Evolutionary conservation across 2,113 vertebrate species (phyloP), one percentile per base, ranked within the genome.

Genomic region (Eurystomus gularis): DNA sequence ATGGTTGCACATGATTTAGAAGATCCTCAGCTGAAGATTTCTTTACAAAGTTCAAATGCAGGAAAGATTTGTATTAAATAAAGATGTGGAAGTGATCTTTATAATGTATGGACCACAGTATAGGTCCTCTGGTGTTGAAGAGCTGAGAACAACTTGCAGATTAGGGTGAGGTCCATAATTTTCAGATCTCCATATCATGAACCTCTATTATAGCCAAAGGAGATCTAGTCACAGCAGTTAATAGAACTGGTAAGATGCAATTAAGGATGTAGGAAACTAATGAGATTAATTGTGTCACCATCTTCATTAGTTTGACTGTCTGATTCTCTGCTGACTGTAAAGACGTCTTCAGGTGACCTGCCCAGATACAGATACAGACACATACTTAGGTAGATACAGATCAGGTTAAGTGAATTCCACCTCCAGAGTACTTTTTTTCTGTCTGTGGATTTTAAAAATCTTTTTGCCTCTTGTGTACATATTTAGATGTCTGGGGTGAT

Each of bases 181-280:
- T 77, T 90, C 54, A 68, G 17, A 71, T 86, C 42, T 75, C 39
- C 2, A 12, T 55, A 48, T 78, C 39, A 75, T n/a, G 61, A 81
- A 46, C 26, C 33, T 61, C 35, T 91, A 68, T 86, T 94, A 78
- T 13, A 82, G 51, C 20, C 81, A 84, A 94, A 24, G 35, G 65
- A 94, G 23, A 91, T 68, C n/a, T 44, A 82, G 55, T 60, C 48
- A 75, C 65, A 78, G 55, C 55, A 86, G 65, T 68, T 88, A 94
- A 82, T 51, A 66, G 80, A 78, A 83, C 26, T 49, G 48, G 33
- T 68, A 92, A 72, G 21, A 86, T 77, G 52, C 71, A 95, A 80
- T 92, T 95, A 97, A 87, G 49, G 69, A 86, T 54, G 71, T 31
- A 95, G 72, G 55, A 92, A 94, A 78, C 24, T 81, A 86, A 83